Evolutionary conservation across 35 echinoderm and acorn worm genomes (phyloP), one percentile per base, ranked within the genome.

Genomic region (Hemicentrotus pulcherrimus): DNA sequence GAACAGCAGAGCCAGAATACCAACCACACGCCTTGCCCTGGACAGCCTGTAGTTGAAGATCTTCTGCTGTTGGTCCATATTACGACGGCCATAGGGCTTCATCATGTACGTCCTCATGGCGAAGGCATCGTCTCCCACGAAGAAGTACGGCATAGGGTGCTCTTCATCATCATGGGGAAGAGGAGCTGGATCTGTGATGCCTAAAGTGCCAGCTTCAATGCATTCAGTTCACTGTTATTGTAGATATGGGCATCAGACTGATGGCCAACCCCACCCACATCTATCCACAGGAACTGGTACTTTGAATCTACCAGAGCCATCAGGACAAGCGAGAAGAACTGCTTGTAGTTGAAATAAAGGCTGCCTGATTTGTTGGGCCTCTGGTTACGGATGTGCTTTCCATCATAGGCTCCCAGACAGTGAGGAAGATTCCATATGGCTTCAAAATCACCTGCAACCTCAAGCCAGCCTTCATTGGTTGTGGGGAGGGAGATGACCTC

Each of bases 361-460:
- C 94, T 95, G 12, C 97, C 97, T 47, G 94, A 94, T 32, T 96
- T 98, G 5, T 52, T 22, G 14, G 97, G 97, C 18, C 55, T 91
- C 92, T 89, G 47, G n/a, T 95, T 85, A 47, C 86, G 78, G 14
- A 98, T 94, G 96, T 98, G 96, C 65, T 98, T 98, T 19, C 97
- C 97, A 92, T 98, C 96, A 1, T 95, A 48, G 28, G 97, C 94
- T 19, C 97, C 97, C 8, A 97, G 24, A 47, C 94, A 95, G 89
- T 96, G 61, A 19, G 97, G 95, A 65, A 96, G 96, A 12, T 97
- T 70, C 95, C 97, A 96, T 95, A 52, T 86, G 2, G 46, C 41
- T 13, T 58, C 9, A 50, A 95, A 97, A 12, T 94, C 65, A 9
- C 88, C 91, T 88, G 97, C 95, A 28, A 95, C 47, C 22, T 50